Evolutionary conservation across 92 coral and sea anemone genomes (phyloP), one percentile per base, ranked within the genome.

Genomic region (Isaurus tuberculatus): DNA sequence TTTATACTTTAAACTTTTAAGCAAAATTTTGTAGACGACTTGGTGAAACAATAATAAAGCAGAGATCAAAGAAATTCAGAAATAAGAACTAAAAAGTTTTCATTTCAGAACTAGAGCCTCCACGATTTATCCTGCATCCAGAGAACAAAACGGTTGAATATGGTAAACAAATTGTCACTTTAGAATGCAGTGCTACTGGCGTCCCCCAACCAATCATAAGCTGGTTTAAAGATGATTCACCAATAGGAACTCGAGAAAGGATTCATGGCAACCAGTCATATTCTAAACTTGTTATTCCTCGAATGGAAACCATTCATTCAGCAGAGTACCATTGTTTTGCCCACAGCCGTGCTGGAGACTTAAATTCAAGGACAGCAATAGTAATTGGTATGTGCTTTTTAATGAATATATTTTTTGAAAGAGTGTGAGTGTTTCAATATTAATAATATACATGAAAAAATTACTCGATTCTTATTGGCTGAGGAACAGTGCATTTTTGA

Each of bases 181-280:
- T 49, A 68, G 25, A 42, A 17, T 87, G 90, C 53, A 48, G 77
- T 16, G 90, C 87, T 17, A 66, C 48, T 14, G 90, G 90, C 22
- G 37, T 48, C 33, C 90, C 90, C 2, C 73, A 11, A 64, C 90
- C 87, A n/a, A 40, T 25, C 20, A 83, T 87, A 28, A 43, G 19
- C 16, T 87, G 87, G 90, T 37, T 81, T 1, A 87, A 73, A 26
- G 32, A 87, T 46, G 70, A 67, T 22, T 32, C 31, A 2, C 44
- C 87, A 32, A 28, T 37, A 40, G 27, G 28, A 61, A 65, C 51
- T 55, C 86, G 60, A 3, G 81, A 60, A 55, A 71, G 34, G 4
- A 11, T 53, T 27, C 34, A 72, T n/a, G 53, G 57, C 7, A 70
- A 70, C 49, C 17, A 20, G 14, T 36, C 55, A 15, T 70, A 70